These are phyloP conservation scores for Lasiurus cinereus DNA, from an alignment of 2,113 vertebrate species.

Conservation along the genomic window DNA sequence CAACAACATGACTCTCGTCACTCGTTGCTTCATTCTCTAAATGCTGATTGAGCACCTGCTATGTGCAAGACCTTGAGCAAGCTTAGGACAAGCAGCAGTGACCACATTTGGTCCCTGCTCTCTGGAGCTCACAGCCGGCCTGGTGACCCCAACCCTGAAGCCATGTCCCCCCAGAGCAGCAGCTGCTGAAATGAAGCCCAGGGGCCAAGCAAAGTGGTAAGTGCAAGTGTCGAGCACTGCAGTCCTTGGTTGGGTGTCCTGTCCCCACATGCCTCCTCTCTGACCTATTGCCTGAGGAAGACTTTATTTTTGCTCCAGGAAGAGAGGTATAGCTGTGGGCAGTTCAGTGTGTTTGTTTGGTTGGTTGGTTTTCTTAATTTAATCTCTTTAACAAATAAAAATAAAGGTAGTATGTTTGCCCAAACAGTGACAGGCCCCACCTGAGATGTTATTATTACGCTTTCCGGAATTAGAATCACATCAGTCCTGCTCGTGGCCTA, in stretches of 20 bases:
- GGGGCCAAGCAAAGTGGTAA: not conserved
- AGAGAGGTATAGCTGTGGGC: conserved; percentile 73
- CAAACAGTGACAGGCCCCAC: conserved; percentile 61
- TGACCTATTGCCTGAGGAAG: conserved; percentile 56
- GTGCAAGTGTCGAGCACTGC: not conserved
- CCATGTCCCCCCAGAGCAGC: not conserved
- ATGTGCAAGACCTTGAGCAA: not conserved
- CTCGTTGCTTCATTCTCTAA: not conserved
- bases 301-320: conserved; percentile 51
- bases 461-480: conserved; percentile 84
- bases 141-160: not conserved
- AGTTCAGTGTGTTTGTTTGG: conserved; percentile 62
- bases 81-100: not conserved
- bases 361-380: conserved; percentile 84
- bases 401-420: conserved; percentile 79
- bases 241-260: conserved; percentile 36
- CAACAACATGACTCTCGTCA: not conserved
- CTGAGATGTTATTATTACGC: conserved; percentile 78
- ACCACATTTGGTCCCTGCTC: not conserved
- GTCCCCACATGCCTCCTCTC: conserved; percentile 54
- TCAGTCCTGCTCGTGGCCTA: not conserved
- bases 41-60: not conserved
- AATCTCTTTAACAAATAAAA: conserved; percentile 83
- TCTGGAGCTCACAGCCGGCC: not conserved
- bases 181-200: not conserved